Base-by-base conservation (phyloP, 1,140 invertebrate genomes). In the Ceratina japonica region DNA sequence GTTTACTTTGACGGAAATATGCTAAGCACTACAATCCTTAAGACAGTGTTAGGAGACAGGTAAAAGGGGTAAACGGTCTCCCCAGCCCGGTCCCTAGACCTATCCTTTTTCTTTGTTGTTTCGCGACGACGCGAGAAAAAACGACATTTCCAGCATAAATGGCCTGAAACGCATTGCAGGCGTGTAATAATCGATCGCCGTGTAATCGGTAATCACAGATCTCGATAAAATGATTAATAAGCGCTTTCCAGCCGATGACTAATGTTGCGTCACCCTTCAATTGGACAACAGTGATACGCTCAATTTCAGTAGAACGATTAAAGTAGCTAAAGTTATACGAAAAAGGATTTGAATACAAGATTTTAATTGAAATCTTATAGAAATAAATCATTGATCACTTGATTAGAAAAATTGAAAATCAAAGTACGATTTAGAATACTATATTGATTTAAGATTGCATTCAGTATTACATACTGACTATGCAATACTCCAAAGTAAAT, bases 1-100 rank as follows among this genome's bases (percentile, higher is more conserved):
- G 90, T 90, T 92, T 89, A 87, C 91, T 92, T 92, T 92, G 91
- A 91, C 80, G 84, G 86, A 91, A 88, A 89, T 90, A 91, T 92
- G 89, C 89, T 87, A 89, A 91, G 89, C 91, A 90, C 88, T 84
- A 82, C 90, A 86, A 85, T 87, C 87, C 87, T 87, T 81, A 87
- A 90, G 88, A 90, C 79, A 75, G 71, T 83, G 56, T 37, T 54
- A 44, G 73, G 79, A 83, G 58, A 66, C 83, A 83, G 56, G 80
- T 69, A 68, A 77, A 84, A 75, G 83, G 86, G 87, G 79, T 84
- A 70, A 80, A 85, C 70, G 71, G 52, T 72, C 69, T 16, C 73
- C 18, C 64, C 13, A 31, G 73, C 70, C 37, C 59, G 22, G 37
- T 7, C 2, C 37, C 5, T 44, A 44, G 37, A 63, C 44, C 20